A percentile compares a stretch with the other conserved stretches of the same genome.
These are phyloP conservation scores for Pampusana beccarii DNA, from an alignment of 2,113 vertebrate species.

Conservation along the genomic window DNA sequence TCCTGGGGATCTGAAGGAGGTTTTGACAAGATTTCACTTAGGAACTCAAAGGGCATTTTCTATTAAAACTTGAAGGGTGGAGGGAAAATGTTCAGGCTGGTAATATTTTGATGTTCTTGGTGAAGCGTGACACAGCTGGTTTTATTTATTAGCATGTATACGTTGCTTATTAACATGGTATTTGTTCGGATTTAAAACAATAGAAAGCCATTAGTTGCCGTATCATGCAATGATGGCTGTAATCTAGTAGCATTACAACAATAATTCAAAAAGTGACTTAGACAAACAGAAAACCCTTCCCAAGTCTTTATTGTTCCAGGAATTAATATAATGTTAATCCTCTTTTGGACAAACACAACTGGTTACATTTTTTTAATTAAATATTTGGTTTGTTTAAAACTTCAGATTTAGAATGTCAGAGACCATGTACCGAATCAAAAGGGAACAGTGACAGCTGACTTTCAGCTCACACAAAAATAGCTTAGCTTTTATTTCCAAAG, in stretches of 20 bases:
- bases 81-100: not conserved
- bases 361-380: not conserved
- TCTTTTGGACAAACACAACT: not conserved
- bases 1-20: not conserved
- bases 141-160: not conserved
- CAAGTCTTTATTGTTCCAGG: not conserved
- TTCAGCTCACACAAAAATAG: not conserved
- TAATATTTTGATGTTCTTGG: not conserved
- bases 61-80: not conserved
- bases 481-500: not conserved
- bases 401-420: not conserved
- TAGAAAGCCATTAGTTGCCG: not conserved
- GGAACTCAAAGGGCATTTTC: not conserved
- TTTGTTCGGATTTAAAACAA: not conserved
- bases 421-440: not conserved
- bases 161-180: not conserved
- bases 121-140: not conserved
- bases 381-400: not conserved
- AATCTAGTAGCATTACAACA: not conserved
- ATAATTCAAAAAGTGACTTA: not conserved
- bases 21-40: not conserved
- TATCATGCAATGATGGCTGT: not conserved
- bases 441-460: not conserved
- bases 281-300: not conserved
- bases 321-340: constrained; percentile 11